These are phyloP conservation scores for Cephalotes varians DNA, from an alignment of 2,888 invertebrate genomes.

Conservation along the genomic window DNA sequence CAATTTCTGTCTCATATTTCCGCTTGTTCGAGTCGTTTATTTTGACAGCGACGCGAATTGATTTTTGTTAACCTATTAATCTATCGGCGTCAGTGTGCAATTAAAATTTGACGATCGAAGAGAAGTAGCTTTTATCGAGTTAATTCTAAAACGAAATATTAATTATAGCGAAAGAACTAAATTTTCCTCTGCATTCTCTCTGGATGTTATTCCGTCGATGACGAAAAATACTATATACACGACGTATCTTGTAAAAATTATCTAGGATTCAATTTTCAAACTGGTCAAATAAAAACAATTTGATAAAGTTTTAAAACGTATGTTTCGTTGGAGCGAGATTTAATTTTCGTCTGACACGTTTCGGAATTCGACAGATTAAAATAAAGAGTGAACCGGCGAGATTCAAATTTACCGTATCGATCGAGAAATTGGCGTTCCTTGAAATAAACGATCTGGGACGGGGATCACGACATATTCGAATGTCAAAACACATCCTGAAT, in stretches of 20 bases:
- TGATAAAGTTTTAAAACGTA: neutral
- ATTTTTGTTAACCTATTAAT: slow-evolving; percentile 12
- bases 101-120: neutral
- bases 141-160: neutral
- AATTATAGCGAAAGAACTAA: neutral
- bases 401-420: neutral
- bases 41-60: neutral
- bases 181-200: neutral
- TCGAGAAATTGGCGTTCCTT: neutral
- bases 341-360: neutral
- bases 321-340: neutral
- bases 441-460: slow-evolving; percentile 39
- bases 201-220: neutral
- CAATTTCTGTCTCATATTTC: neutral
- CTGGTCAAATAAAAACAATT: neutral
- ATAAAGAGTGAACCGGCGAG: neutral
- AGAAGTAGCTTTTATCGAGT: neutral
- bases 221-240: neutral
- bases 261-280: neutral
- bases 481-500: neutral
- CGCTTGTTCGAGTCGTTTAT: slow-evolving; percentile 7
- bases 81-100: neutral
- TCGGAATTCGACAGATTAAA: neutral
- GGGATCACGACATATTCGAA: neutral
- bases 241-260: neutral